A percentile compares a stretch with the other conserved stretches of the same genome.
phyloP scores from a whole-genome alignment of 2,888 invertebrate species.

The Hartigia nigra region DNA sequence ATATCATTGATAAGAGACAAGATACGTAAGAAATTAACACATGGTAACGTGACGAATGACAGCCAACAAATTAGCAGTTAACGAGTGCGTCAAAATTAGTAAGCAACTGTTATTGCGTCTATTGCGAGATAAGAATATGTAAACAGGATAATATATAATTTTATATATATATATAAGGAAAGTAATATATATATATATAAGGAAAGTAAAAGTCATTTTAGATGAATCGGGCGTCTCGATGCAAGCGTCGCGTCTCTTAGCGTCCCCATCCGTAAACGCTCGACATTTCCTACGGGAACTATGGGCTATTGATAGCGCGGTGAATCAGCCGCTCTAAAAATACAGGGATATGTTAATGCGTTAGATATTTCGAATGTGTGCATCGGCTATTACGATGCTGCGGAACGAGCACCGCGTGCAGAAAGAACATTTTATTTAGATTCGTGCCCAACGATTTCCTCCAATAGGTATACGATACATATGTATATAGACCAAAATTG shows the following conservation, averaged over 20 bases:
- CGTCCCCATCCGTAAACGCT: neutral
- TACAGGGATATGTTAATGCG: neutral
- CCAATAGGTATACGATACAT: neutral
- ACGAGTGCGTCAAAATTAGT: neutral
- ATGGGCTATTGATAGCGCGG: neutral
- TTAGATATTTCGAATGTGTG: neutral
- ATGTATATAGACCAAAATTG: neutral
- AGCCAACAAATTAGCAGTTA: neutral
- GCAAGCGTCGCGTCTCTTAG: neutral
- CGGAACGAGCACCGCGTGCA: neutral
- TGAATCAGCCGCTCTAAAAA: neutral
- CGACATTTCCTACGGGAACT: neutral
- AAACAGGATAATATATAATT: neutral
- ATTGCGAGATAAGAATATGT: neutral
- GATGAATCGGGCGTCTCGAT: neutral
- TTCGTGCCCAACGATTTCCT: neutral
- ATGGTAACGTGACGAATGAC: neutral
- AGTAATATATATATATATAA: too few species aligned
- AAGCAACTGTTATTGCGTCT: neutral
- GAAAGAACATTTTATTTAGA: neutral
- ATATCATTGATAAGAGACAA: neutral
- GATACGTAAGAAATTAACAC: neutral
- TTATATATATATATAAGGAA: too few species aligned
- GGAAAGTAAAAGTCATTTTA: neutral
- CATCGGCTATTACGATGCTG: neutral